Percentiles rank a stretch among this genome's conserved stretches.
Evolutionary conservation across 2,113 vertebrate genomes (phyloP).

Genomic region (Brevimyrus niger): DNA sequence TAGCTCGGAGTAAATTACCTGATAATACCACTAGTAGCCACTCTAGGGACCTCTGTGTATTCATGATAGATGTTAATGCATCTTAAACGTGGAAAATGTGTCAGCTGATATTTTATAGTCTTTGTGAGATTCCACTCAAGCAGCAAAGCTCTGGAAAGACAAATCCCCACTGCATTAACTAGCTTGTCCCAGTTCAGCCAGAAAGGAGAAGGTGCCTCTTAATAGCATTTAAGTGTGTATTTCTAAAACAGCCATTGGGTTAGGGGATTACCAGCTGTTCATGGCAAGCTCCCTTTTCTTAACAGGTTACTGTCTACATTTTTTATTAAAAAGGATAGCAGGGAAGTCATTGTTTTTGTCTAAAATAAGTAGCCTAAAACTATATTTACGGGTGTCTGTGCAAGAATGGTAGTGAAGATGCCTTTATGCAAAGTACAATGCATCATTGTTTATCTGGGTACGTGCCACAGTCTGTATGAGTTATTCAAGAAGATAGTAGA

Average conservation of each 20-base stretch:
- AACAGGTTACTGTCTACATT: background rate
- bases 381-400: background rate
- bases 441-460: background rate
- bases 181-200: background rate
- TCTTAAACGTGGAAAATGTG: background rate
- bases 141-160: background rate
- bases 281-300: background rate
- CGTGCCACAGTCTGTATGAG: background rate
- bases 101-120: background rate
- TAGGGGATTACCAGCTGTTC: background rate
- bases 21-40: background rate
- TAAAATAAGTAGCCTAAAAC: background rate
- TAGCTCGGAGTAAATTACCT: background rate
- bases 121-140: background rate
- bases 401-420: background rate
- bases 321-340: background rate
- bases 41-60: background rate
- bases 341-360: background rate
- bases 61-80: background rate
- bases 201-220: background rate
- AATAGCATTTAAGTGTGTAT: background rate
- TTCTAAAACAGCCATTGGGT: background rate
- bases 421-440: background rate
- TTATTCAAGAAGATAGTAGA: background rate
- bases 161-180: background rate